phyloP scores from a whole-genome alignment of 92 coral and sea anemone species.

The Pocillopora meandrina region DNA sequence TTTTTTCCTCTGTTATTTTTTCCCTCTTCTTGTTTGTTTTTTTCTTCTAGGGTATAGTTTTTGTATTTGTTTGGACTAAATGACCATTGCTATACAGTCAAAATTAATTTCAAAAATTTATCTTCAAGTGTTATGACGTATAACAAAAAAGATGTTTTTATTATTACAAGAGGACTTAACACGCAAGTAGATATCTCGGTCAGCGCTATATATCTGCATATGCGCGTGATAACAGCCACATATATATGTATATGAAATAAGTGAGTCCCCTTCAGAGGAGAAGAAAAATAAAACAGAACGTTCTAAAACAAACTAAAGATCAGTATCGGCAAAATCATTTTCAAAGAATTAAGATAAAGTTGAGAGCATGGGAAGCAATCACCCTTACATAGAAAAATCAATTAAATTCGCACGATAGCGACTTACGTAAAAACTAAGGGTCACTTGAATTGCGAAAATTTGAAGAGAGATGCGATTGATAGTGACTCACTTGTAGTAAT shows the following conservation, averaged over 20 bases:
- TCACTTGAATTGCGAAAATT: no score
- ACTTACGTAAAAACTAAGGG: no score
- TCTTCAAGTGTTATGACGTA: neutral
- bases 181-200: conserved; percentile 1
- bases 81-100: neutral
- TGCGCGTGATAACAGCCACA: neutral
- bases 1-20: neutral
- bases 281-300: neutral
- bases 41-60: neutral
- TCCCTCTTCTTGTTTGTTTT: neutral
- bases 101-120: neutral
- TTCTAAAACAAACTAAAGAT: neutral
- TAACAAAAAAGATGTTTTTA: neutral
- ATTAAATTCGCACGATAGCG: no score
- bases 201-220: neutral
- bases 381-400: no score
- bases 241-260: neutral
- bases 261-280: neutral
- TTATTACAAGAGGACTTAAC: neutral
- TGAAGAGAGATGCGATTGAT: neutral
- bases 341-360: no score
- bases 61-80: neutral
- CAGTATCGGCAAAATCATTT: neutral
- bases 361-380: no score
- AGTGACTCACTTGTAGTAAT: conserved; percentile 81